Conservation (phyloP, 2,113 vertebrate species). For the Hypanus sabinus region DNA sequence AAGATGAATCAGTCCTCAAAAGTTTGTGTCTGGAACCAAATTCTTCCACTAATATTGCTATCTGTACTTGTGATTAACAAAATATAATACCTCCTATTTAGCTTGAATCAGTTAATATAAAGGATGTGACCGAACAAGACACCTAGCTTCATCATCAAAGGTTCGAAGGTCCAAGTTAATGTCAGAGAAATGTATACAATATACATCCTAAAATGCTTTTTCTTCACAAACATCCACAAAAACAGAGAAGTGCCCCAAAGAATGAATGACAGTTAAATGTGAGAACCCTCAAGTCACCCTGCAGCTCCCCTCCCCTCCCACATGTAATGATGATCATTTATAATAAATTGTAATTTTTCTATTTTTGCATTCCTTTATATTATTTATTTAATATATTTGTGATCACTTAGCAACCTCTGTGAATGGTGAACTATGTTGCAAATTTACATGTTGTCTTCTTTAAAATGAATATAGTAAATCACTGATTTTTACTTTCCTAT, state of each 20-base stretch:
- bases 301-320: no score
- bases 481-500: not conserved
- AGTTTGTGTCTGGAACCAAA: not conserved
- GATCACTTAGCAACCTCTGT: not conserved
- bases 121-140: not conserved
- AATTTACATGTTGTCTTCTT: not conserved
- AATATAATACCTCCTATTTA: not conserved
- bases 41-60: not conserved
- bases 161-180: no score
- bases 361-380: not conserved
- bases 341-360: not conserved
- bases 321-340: no score
- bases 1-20: not conserved
- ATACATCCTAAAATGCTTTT: no score
- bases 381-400: not conserved
- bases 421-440: not conserved
- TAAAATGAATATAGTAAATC: not conserved
- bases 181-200: no score
- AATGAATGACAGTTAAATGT: no score
- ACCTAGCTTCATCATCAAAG: not conserved
- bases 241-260: no score
- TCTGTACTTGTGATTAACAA: not conserved
- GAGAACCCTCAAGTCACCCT: no score
- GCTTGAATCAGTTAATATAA: not conserved
- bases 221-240: no score